Evolutionary conservation across 1,140 invertebrate genomes (phyloP).

Genomic region (Euura saliciscinereae): DNA sequence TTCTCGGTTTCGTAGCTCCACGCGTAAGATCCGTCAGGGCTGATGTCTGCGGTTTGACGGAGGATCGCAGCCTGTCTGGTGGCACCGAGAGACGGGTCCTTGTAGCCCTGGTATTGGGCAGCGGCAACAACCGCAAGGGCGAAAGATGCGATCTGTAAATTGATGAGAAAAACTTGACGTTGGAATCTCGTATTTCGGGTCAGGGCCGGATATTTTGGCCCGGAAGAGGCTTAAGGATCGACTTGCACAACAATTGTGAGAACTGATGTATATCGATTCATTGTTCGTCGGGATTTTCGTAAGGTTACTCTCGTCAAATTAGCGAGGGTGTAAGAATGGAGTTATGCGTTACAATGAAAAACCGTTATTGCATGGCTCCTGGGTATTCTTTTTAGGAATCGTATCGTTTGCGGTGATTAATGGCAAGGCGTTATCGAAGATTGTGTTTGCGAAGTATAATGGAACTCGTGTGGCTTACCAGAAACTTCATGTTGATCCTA

Average conservation of each 20-base stretch:
- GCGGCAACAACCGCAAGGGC: constrained; percentile 35
- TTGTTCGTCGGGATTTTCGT: too few species aligned
- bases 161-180: constrained; percentile 3
- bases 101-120: constrained; percentile 28
- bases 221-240: too few species aligned
- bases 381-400: too few species aligned
- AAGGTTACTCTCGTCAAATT: too few species aligned
- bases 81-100: not conserved
- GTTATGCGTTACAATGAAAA: too few species aligned
- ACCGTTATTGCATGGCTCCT: too few species aligned
- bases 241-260: too few species aligned
- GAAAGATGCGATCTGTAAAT: constrained; percentile 41
- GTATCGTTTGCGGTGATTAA: too few species aligned
- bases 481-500: constrained; percentile 3
- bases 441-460: not conserved
- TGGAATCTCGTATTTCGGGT: not conserved
- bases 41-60: constrained; percentile 44
- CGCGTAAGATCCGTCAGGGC: constrained; percentile 50
- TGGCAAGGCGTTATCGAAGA: too few species aligned
- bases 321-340: too few species aligned
- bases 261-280: too few species aligned
- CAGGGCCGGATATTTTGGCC: not conserved
- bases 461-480: not conserved
- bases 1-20: constrained; percentile 68
- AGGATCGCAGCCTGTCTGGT: constrained; percentile 45